Percentiles rank a stretch among this genome's conserved stretches.
Evolutionary conservation across 1,140 invertebrate genomes (phyloP).

Genomic region (Pristionchus pacificus): DNA sequence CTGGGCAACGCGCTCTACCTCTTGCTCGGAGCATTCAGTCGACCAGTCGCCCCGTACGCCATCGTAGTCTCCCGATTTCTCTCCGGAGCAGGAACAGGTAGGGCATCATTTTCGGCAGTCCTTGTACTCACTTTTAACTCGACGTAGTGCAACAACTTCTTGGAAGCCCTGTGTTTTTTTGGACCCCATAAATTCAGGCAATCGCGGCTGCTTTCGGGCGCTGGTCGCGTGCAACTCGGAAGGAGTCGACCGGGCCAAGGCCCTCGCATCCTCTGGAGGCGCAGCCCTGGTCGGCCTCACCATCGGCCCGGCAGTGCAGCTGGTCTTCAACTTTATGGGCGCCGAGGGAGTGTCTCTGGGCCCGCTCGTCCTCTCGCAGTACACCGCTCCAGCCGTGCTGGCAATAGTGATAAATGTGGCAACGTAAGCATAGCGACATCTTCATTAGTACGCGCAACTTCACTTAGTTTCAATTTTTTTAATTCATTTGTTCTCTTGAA

Average conservation of each 20-base stretch:
- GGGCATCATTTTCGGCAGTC: too few species aligned
- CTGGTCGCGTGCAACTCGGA: slow-evolving; percentile 32
- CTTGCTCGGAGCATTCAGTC: slow-evolving; percentile 37
- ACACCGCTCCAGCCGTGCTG: slow-evolving; percentile 41
- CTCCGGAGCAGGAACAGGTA: slow-evolving; percentile 32
- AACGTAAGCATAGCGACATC: too few species aligned
- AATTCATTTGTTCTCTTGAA: too few species aligned
- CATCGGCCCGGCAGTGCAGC: slow-evolving; percentile 34
- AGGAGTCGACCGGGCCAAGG: slow-evolving; percentile 28
- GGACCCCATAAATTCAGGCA: slow-evolving; percentile 16
- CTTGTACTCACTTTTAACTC: too few species aligned
- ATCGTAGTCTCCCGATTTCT: slow-evolving; percentile 39
- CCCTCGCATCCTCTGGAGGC: slow-evolving; percentile 42
- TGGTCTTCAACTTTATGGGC: slow-evolving; percentile 38
- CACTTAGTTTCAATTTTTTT: too few species aligned
- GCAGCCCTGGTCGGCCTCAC: slow-evolving; percentile 39
- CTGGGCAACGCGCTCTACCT: slow-evolving; percentile 37
- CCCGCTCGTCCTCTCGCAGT: slow-evolving; percentile 32
- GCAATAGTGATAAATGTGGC: slow-evolving; percentile 39
- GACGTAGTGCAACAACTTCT: too few species aligned
- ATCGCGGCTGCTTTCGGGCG: slow-evolving; percentile 36
- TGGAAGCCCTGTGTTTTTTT: too few species aligned
- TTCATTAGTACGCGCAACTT: too few species aligned
- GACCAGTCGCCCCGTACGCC: background rate
- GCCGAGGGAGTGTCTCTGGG: slow-evolving; percentile 30